phyloP scores from a whole-genome alignment of 2,888 invertebrate genomes.

The Drosophila mayaguana region DNA sequence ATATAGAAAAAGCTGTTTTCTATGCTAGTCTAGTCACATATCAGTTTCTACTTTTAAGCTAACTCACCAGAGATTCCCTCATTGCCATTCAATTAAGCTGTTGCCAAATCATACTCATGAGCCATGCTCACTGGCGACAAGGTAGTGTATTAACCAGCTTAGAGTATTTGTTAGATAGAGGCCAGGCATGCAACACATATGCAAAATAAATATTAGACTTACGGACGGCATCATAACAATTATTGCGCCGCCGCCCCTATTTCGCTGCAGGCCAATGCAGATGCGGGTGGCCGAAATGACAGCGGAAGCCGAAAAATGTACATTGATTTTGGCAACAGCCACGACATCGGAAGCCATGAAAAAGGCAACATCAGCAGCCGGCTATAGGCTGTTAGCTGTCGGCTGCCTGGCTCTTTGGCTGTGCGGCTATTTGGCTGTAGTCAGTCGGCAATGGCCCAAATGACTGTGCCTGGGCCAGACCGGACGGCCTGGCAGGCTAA shows the following conservation, averaged over 20 bases:
- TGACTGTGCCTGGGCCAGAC: conserved; percentile 47
- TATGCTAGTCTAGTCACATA: neutral
- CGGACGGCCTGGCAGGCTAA: conserved; percentile 66
- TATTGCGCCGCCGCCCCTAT: conserved; percentile 72
- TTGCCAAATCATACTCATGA: neutral
- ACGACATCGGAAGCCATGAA: conserved; percentile 68
- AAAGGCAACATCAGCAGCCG: conserved; percentile 50
- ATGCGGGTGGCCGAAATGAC: conserved; percentile 39
- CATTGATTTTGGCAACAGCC: conserved; percentile 78
- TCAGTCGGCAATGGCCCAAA: conserved; percentile 65
- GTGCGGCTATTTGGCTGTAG: conserved; percentile 22
- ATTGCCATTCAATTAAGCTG: neutral
- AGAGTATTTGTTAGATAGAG: conserved; percentile 24
- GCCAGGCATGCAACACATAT: conserved; percentile 62
- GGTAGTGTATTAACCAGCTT: conserved; percentile 38
- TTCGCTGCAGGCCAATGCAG: conserved; percentile 34
- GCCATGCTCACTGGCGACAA: neutral
- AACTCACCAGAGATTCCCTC: neutral
- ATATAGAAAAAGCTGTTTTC: neutral
- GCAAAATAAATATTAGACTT: conserved; percentile 77
- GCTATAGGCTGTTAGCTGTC: conserved; percentile 36
- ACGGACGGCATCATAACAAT: conserved; percentile 78
- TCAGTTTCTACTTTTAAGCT: neutral
- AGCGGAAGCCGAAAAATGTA: conserved; percentile 73
- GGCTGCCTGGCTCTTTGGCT: conserved; percentile 6